Evolutionary conservation across 2,797 vertebrate species (phyloP).

Genomic region (Cynopterus sphinx): DNA sequence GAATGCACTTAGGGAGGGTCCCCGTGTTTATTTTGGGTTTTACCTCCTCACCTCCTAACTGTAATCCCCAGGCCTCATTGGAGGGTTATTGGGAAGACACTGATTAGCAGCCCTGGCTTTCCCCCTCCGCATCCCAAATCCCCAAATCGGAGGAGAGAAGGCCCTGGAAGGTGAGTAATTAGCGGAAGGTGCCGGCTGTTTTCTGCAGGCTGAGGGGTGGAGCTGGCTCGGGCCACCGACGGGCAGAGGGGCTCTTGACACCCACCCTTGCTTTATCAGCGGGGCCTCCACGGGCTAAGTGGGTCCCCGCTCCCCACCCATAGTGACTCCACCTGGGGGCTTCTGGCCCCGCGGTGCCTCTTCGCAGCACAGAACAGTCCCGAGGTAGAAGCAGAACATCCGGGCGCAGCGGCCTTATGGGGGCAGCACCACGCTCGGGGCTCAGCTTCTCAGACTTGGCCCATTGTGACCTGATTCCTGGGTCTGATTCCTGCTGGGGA

Average conservation of each 20-base stretch:
- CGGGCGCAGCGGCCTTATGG: slow-evolving; percentile 65
- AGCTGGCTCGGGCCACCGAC: slow-evolving; percentile 82
- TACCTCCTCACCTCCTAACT: slow-evolving; percentile 77
- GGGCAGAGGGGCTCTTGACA: not conserved
- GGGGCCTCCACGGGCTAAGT: slow-evolving; percentile 63
- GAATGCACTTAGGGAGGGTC: slow-evolving; percentile 81
- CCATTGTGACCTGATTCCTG: not conserved
- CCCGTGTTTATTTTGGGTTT: slow-evolving; percentile 83
- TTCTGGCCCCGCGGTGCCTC: slow-evolving; percentile 75
- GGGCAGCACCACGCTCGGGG: rapidly evolving
- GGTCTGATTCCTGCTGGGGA: not conserved
- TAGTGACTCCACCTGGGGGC: slow-evolving; percentile 75
- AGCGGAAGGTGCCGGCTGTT: slow-evolving; percentile 80
- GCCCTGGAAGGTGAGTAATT: slow-evolving; percentile 82
- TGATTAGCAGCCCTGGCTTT: slow-evolving; percentile 77
- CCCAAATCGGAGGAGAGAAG: slow-evolving; percentile 68
- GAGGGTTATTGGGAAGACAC: slow-evolving; percentile 77
- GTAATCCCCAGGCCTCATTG: slow-evolving; percentile 83
- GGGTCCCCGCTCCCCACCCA: slow-evolving; percentile 71
- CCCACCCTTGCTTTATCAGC: slow-evolving; percentile 62
- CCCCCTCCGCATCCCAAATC: slow-evolving; percentile 69
- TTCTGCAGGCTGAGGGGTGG: slow-evolving; percentile 48
- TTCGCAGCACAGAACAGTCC: slow-evolving; percentile 72
- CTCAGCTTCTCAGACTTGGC: not conserved
- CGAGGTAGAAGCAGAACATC: slow-evolving; percentile 70